Evolutionary conservation across 1,140 invertebrate species (phyloP).

Genomic region (Campoletis sonorensis): DNA sequence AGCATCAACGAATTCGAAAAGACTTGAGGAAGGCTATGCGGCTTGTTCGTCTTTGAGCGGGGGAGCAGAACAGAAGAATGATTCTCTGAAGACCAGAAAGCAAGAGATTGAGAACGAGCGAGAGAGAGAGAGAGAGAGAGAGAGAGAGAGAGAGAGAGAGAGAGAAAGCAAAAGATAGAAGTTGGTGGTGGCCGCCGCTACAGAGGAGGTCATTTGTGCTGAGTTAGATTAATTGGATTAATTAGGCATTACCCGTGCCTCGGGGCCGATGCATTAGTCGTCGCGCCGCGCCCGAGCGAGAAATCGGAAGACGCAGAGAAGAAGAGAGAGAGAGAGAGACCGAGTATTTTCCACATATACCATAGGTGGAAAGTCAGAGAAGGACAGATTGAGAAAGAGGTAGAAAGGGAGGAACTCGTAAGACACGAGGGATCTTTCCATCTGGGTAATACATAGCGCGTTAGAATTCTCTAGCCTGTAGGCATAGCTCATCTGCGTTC

Average conservation of each 20-base stretch:
- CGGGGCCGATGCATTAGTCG: slow-evolving; percentile 73
- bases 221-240: slow-evolving; percentile 77
- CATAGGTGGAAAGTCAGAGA: neutral
- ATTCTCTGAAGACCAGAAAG: neutral
- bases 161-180: slow-evolving; percentile 31
- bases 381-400: neutral
- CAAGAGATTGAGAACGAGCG: slow-evolving; percentile 9
- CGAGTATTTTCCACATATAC: neutral
- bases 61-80: slow-evolving; percentile 12
- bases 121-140: slow-evolving; percentile 29
- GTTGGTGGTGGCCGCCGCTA: slow-evolving; percentile 49
- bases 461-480: neutral
- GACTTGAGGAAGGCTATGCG: slow-evolving; percentile 15
- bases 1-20: slow-evolving; percentile 2
- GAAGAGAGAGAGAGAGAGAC: neutral
- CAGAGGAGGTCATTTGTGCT: slow-evolving; percentile 74
- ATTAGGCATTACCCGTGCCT: slow-evolving; percentile 75
- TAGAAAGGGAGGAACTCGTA: neutral
- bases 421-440: slow-evolving; percentile 10
- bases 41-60: slow-evolving; percentile 42
- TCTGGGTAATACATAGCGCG: neutral
- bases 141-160: neutral
- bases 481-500: slow-evolving; percentile 11
- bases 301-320: slow-evolving; percentile 34
- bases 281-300: slow-evolving; percentile 36